Evolutionary conservation across 1,140 invertebrate species (phyloP), one percentile per base, ranked within the genome.

Genomic region (Drosophila subpulchrella): DNA sequence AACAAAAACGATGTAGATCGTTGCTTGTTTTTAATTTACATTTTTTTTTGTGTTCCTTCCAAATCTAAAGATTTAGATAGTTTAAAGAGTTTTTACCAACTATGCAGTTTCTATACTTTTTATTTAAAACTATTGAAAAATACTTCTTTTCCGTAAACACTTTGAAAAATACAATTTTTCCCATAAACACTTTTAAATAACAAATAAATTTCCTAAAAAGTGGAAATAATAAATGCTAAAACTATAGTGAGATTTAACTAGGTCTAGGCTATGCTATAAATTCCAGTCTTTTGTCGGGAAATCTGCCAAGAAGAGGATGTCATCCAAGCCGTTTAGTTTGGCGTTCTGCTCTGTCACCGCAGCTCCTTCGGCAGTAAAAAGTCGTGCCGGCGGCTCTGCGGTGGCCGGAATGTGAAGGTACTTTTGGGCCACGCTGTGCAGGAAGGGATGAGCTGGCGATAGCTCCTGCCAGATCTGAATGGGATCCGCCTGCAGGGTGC

Each of bases 381-480:
- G n/a, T 15, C 30, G n/a, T 7, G 24, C 3, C 8, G 48, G 27
- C 13, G 48, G 13, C 30, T 32, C n/a, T 17, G 48, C 27, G 8
- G 48, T 51, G 2, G 48, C 27, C 10, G 48, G 48, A 51, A 51
- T 34, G n/a, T 51, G 48, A 5, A 51, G 30, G n/a, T 51, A 51
- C 30, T 4, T 51, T 34, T 51, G n/a, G n/a, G 48, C 30, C 8
- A 15, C 47, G 13, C 0, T n/a, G 13, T 48, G 13, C 24, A 48
- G 24, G 24, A 48, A 48, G 47, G 47, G 24, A 30, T 48, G 24
- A 27, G 47, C 3, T 48, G 24, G 1, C 4, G 47, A 6, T 1
- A 48, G 47, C 6, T 30, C 47, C 47, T 48, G 24, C 47, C 47
- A 48, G 7, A 48, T 13, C 24, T 30, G 24, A 48, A 30, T 30